These are phyloP conservation scores for Leucopsar rothschildi DNA, from an alignment of 2,113 vertebrate species.

Conservation along the genomic window DNA sequence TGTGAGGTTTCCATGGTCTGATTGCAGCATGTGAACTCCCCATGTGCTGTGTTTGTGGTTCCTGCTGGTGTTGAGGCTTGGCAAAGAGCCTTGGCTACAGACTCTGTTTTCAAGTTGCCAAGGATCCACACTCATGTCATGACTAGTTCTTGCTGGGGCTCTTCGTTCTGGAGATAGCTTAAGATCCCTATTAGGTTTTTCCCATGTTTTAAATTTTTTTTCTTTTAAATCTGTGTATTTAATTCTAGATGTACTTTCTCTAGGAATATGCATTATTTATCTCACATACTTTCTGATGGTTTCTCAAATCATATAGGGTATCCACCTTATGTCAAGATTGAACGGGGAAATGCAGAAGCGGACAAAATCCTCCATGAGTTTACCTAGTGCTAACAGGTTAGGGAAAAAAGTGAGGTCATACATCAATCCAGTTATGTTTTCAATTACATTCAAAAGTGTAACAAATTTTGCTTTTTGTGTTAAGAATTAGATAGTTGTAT, in stretches of 20 bases:
- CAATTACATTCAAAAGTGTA: background rate
- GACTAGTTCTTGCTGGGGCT: background rate
- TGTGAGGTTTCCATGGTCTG: background rate
- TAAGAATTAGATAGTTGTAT: background rate
- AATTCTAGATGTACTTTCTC: background rate
- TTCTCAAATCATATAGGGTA: background rate
- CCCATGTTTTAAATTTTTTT: accelerated
- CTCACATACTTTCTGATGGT: background rate
- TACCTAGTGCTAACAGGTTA: background rate
- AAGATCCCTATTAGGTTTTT: background rate
- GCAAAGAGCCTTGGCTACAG: background rate
- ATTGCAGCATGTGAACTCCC: background rate
- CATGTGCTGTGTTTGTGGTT: background rate
- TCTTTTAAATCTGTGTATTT: background rate
- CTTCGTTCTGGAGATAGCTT: background rate
- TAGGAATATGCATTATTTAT: background rate
- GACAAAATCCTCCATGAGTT: background rate
- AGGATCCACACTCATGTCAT: background rate
- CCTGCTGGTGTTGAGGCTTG: background rate
- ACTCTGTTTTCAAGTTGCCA: background rate
- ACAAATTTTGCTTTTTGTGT: background rate
- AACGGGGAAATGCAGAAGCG: background rate
- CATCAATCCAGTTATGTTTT: background rate
- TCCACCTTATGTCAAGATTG: background rate
- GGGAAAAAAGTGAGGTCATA: background rate